A percentile compares a stretch with the other conserved stretches of the same genome.
phyloP scores from a whole-genome alignment of 2,797 vertebrate genomes.

The Sparidentex hasta region DNA sequence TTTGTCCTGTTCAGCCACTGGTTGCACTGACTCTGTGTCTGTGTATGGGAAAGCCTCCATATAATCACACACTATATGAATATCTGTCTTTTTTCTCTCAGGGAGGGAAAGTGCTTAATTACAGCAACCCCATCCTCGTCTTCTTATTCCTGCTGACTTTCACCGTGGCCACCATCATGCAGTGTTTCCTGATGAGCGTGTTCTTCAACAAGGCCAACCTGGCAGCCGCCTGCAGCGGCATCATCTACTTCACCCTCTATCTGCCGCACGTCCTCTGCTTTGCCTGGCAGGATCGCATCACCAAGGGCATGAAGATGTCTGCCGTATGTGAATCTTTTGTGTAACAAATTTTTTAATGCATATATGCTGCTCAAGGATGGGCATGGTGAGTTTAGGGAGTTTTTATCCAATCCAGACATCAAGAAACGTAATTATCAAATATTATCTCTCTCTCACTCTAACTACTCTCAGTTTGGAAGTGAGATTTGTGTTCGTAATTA shows the following conservation, averaged over 20 bases:
- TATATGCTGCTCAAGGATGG: neutral
- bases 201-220: constrained; percentile 98
- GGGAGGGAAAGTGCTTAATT: constrained; percentile 93
- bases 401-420: neutral
- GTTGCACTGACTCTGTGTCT: neutral
- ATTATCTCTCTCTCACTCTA: no score
- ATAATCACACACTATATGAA: neutral
- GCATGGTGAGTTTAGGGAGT: neutral
- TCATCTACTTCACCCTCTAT: constrained; percentile 97
- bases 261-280: constrained; percentile 96
- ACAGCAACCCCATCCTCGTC: constrained; percentile 92
- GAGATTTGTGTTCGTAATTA: neutral
- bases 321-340: constrained; percentile 80
- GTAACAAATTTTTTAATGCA: neutral
- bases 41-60: neutral
- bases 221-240: constrained; percentile 96
- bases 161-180: constrained; percentile 92
- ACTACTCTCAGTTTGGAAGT: neutral
- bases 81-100: constrained; percentile 60
- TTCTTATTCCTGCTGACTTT: constrained; percentile 95
- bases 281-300: constrained; percentile 95
- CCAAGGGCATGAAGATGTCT: constrained; percentile 87
- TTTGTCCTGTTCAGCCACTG: neutral
- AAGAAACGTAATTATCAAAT: neutral
- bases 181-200: constrained; percentile 96